Evolutionary conservation across 2,113 vertebrate genomes (phyloP).

Genomic region (Ammodramus savannarum): DNA sequence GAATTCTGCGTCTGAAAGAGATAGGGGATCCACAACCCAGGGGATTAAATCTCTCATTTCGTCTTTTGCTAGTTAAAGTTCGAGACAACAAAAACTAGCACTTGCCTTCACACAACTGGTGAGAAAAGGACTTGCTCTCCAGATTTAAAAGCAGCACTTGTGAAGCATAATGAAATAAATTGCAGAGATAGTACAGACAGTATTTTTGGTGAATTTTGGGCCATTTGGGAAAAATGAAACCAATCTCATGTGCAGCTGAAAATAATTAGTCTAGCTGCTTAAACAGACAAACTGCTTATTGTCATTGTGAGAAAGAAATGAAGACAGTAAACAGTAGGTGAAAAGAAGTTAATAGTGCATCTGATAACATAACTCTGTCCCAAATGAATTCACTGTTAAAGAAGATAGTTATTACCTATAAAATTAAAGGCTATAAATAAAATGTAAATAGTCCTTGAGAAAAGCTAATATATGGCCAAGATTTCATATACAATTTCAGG

Average conservation of each 20-base stretch:
- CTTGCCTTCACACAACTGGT: background rate
- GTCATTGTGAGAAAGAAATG: background rate
- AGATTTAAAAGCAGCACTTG: background rate
- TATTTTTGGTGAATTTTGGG: background rate
- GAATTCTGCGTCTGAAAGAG: background rate
- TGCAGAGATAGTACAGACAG: background rate
- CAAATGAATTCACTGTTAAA: background rate
- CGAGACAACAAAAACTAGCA: background rate
- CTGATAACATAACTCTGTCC: background rate
- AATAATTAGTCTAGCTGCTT: background rate
- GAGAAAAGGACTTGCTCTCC: background rate
- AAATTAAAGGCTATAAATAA: conserved; percentile 25
- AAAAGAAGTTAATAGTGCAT: background rate
- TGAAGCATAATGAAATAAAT: background rate
- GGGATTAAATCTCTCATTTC: background rate
- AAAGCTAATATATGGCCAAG: background rate
- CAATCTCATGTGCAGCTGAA: background rate
- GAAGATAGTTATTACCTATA: background rate
- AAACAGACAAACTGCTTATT: background rate
- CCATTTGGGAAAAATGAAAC: conserved; percentile 11
- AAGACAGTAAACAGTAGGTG: background rate
- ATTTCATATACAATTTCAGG: background rate
- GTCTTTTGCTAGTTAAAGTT: background rate
- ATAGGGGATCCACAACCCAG: background rate
- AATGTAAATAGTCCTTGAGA: background rate